phyloP scores from a whole-genome alignment of 2,113 vertebrate genomes.

The Reinhardtius hippoglossoides region DNA sequence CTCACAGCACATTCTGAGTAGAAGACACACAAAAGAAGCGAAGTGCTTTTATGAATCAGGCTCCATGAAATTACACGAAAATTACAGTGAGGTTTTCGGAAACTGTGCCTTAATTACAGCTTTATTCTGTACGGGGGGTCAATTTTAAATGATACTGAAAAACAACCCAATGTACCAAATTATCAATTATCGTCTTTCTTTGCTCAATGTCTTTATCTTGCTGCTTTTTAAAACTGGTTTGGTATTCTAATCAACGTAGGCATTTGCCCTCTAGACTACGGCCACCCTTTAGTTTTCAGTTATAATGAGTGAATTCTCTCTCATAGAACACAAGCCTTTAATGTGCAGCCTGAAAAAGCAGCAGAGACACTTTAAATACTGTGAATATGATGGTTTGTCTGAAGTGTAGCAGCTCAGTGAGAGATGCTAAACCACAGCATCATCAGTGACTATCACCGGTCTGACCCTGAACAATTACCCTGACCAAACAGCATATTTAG shows the following conservation, averaged over 20 bases:
- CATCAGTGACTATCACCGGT: constrained; percentile 17
- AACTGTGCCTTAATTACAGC: constrained; percentile 1
- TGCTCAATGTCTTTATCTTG: background rate
- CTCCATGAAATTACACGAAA: constrained; percentile 10
- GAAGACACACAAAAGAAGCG: constrained; percentile 3
- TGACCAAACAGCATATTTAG: constrained; percentile 56
- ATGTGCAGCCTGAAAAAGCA: background rate
- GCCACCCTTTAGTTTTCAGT: background rate
- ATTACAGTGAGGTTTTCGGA: background rate
- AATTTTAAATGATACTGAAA: background rate
- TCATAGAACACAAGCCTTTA: background rate
- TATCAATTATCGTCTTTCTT: constrained; percentile 1
- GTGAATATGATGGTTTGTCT: background rate
- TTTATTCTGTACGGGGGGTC: background rate
- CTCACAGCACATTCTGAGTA: background rate
- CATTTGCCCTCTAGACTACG: background rate
- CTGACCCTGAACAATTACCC: constrained; percentile 61
- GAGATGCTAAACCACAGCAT: constrained; percentile 20
- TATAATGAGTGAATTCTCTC: background rate
- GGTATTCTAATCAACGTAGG: background rate
- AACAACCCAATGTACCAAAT: background rate
- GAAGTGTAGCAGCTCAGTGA: background rate
- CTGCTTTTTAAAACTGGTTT: background rate
- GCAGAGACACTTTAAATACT: background rate
- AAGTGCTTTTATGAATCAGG: background rate